Percentiles rank a stretch among this genome's conserved stretches.
These are phyloP conservation scores for Lydus trimaculatus DNA, from an alignment of 2,888 invertebrate genomes.

Conservation along the genomic window DNA sequence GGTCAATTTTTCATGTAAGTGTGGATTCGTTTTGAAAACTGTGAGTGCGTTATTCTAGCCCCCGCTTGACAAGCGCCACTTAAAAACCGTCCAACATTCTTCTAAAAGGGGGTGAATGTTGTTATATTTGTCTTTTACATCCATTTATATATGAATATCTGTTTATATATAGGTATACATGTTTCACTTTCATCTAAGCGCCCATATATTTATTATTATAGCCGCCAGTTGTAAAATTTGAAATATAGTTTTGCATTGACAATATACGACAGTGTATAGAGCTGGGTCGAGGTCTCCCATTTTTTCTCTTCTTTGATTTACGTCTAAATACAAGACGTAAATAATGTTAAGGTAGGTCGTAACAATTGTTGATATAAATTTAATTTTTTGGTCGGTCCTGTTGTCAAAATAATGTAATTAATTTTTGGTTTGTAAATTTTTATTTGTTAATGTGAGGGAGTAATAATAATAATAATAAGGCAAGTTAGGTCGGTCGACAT, in stretches of 20 bases:
- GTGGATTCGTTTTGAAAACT: background rate
- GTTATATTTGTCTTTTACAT: background rate
- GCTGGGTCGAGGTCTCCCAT: constrained; percentile 37
- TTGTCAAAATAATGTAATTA: background rate
- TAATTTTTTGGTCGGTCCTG: background rate
- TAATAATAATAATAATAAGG: too few species aligned
- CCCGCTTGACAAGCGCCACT: background rate
- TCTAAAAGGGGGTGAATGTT: background rate
- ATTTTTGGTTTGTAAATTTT: too few species aligned
- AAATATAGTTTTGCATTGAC: constrained; percentile 45
- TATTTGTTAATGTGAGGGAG: constrained; percentile 1
- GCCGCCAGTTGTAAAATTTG: constrained; percentile 43
- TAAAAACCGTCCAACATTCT: background rate
- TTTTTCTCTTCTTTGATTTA: constrained; percentile 43
- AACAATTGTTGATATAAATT: constrained; percentile 18
- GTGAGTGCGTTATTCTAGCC: background rate
- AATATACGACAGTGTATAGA: constrained; percentile 41
- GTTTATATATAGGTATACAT: background rate
- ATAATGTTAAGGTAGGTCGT: constrained; percentile 47
- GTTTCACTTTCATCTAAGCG: constrained; percentile 7
- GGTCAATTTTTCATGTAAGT: background rate
- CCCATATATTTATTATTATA: background rate
- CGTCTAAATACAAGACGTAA: constrained; percentile 41
- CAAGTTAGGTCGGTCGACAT: constrained; percentile 8
- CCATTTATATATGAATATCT: background rate